Evolutionary conservation across 2,797 vertebrate genomes (phyloP).

Genomic region (Dicrostonyx torquatus): DNA sequence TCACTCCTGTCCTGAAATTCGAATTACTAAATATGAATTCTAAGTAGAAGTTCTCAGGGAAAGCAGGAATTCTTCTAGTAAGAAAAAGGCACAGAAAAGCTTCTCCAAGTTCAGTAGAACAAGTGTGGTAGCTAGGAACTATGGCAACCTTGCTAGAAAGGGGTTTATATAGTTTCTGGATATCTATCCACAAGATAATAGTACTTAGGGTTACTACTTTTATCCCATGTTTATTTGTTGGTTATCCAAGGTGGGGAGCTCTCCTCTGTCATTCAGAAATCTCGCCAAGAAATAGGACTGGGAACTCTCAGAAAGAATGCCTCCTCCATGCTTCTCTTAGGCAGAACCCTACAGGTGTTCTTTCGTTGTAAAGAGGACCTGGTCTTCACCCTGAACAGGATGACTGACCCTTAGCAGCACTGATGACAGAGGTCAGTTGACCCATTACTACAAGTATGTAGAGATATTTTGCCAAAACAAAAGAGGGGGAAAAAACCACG

Average conservation of each 20-base stretch:
- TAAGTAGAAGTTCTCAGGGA: not conserved
- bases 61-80: not conserved
- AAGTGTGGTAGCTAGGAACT: not conserved
- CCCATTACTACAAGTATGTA: slow-evolving; percentile 67
- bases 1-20: not conserved
- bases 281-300: slow-evolving; percentile 40
- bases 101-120: not conserved
- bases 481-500: slow-evolving; percentile 44
- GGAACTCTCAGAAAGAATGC: not conserved
- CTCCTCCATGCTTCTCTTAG: not conserved
- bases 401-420: slow-evolving; percentile 9
- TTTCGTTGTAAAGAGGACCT: not conserved
- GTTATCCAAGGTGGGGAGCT: not conserved
- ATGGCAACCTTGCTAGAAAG: not conserved
- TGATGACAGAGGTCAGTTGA: slow-evolving; percentile 68
- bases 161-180: not conserved
- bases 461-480: slow-evolving; percentile 70
- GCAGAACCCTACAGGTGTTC: not conserved
- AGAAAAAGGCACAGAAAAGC: not conserved
- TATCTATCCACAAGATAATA: not conserved
- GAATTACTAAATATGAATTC: slow-evolving; percentile 14
- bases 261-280: slow-evolving; percentile 9
- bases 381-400: not conserved
- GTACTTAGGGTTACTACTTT: not conserved
- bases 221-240: not conserved